Conservation (phyloP, 2,113 vertebrate genomes). For the Plecturocebus donacophilus region DNA sequence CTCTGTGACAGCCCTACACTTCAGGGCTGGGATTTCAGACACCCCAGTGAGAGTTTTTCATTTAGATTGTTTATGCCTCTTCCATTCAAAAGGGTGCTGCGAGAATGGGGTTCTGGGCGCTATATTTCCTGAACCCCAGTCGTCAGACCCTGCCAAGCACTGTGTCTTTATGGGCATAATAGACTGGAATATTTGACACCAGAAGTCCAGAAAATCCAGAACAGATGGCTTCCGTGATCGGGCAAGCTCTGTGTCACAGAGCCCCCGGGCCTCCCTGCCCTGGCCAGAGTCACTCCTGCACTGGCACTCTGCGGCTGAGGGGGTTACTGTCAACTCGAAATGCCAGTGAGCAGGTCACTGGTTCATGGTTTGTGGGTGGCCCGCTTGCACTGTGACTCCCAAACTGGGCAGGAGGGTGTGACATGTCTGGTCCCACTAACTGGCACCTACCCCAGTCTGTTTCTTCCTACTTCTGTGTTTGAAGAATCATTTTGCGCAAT, state of each 20-base stretch:
- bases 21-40: neutral
- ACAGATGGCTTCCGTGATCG: neutral
- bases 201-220: conserved; percentile 15
- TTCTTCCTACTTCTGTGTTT: neutral
- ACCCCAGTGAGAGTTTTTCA: neutral
- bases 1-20: neutral
- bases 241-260: neutral
- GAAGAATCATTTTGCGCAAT: neutral
- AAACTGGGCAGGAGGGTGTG: too few species aligned
- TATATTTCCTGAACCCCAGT: neutral
- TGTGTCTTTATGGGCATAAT: neutral
- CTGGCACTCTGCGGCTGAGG: neutral
- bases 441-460: accelerated
- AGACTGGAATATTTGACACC: neutral
- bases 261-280: neutral
- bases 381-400: neutral
- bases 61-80: neutral
- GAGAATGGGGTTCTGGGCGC: neutral
- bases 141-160: neutral
- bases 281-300: neutral
- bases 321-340: too few species aligned
- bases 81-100: neutral
- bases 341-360: neutral
- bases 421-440: neutral
- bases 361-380: neutral